Evolutionary conservation across 2,797 vertebrate genomes (phyloP).

Genomic region (Megalops cyprinoides): DNA sequence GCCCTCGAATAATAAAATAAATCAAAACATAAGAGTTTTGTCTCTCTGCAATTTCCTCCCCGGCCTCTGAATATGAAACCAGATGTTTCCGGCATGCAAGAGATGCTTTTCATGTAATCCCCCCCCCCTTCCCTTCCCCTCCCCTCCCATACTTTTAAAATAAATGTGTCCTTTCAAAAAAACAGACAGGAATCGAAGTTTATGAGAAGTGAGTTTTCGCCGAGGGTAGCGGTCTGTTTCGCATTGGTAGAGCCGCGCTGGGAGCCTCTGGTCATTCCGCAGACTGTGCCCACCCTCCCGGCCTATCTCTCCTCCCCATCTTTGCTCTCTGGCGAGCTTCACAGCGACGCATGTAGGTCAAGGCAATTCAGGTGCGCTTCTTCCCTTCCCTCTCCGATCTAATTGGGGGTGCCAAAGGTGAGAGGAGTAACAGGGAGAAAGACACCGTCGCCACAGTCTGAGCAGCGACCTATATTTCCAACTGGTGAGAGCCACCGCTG

Average conservation of each 20-base stretch:
- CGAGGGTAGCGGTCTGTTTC: constrained; percentile 79
- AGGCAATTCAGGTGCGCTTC: constrained; percentile 54
- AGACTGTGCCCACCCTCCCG: constrained; percentile 48
- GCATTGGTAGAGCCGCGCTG: constrained; percentile 74
- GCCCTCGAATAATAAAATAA: constrained; percentile 92
- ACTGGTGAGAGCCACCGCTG: not conserved
- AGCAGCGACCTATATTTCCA: not conserved
- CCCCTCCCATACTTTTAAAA: constrained; percentile 79
- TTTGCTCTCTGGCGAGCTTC: constrained; percentile 43
- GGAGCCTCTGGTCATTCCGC: constrained; percentile 70
- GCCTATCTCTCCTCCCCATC: constrained; percentile 24
- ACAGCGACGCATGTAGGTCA: constrained; percentile 69
- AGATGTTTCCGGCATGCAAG: constrained; percentile 87
- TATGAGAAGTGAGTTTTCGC: constrained; percentile 81
- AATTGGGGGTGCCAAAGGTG: constrained; percentile 77
- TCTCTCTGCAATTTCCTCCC: constrained; percentile 96
- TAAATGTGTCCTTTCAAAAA: constrained; percentile 80
- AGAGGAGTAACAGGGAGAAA: constrained; percentile 57
- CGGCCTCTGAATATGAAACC: constrained; percentile 85
- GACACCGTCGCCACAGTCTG: not conserved
- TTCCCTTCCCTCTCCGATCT: constrained; percentile 55
- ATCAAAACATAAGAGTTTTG: constrained; percentile 97
- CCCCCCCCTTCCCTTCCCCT: constrained; percentile 37
- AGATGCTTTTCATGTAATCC: constrained; percentile 85
- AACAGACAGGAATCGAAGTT: constrained; percentile 67